Evolutionary conservation across 2,113 vertebrate species (phyloP).

Genomic region (Nothobranchius kuhntae): DNA sequence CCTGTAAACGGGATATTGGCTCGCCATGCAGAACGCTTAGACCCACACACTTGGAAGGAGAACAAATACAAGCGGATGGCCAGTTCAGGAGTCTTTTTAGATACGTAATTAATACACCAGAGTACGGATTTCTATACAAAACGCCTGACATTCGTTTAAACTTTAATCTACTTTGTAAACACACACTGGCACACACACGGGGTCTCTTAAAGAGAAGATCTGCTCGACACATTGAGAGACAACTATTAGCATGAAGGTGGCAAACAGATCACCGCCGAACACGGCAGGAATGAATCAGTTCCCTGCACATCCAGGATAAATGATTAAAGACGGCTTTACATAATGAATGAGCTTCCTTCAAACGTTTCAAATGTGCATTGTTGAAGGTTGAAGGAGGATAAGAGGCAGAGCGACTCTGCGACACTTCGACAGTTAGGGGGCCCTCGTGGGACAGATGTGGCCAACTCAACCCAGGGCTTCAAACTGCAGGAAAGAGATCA

Average conservation of each 20-base stretch:
- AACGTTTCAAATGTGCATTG: conserved; percentile 51
- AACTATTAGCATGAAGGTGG: conserved; percentile 46
- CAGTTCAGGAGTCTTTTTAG: conserved; percentile 25
- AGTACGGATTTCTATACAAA: conserved; percentile 36
- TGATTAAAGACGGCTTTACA: conserved; percentile 60
- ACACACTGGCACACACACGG: neutral
- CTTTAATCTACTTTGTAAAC: conserved; percentile 14
- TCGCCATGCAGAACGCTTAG: conserved; percentile 14
- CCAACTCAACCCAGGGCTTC: conserved; percentile 37
- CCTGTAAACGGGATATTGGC: conserved; percentile 43
- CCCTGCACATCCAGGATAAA: conserved; percentile 50
- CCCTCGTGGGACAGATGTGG: conserved; percentile 24
- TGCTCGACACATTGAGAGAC: conserved; percentile 21
- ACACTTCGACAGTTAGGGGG: conserved; percentile 25
- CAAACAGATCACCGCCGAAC: conserved; percentile 38
- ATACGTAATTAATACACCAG: conserved; percentile 38
- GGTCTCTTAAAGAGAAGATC: conserved; percentile 7
- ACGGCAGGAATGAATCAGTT: conserved; percentile 29
- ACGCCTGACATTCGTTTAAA: conserved; percentile 16
- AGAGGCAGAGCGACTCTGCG: conserved; percentile 24
- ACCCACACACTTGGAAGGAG: conserved; percentile 14
- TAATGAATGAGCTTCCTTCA: conserved; percentile 67
- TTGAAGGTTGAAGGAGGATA: conserved; percentile 47
- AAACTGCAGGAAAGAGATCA: conserved; percentile 54
- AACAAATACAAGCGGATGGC: conserved; percentile 6